Conservation (phyloP, 2,888 invertebrate genomes). For the Octodonta nipae region DNA sequence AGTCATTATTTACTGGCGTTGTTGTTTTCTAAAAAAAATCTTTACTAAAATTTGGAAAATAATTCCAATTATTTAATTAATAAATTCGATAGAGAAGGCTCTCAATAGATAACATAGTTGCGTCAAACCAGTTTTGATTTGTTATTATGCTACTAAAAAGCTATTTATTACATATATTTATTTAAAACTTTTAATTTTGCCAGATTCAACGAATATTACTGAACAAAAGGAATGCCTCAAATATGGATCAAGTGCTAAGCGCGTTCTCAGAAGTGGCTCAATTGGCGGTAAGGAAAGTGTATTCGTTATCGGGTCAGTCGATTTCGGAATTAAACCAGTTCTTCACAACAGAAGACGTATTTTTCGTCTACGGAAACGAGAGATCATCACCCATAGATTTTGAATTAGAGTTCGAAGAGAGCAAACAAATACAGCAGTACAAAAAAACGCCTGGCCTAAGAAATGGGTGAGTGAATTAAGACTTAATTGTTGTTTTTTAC, state of each 20-base stretch:
- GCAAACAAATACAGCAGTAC: slow-evolving; percentile 62
- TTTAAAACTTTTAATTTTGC: slow-evolving; percentile 17
- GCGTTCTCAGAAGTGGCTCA: slow-evolving; percentile 90
- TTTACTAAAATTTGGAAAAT: too few relatives aligned
- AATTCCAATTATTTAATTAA: too few relatives aligned
- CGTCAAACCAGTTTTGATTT: too few relatives aligned
- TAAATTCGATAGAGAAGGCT: too few relatives aligned
- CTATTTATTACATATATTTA: neutral
- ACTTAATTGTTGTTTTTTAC: too few relatives aligned
- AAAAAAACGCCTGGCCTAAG: slow-evolving; percentile 49
- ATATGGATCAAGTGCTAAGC: slow-evolving; percentile 78
- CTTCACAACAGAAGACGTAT: slow-evolving; percentile 78
- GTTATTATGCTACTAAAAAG: too few relatives aligned
- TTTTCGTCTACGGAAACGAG: slow-evolving; percentile 91
- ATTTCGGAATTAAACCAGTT: slow-evolving; percentile 71
- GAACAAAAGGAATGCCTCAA: slow-evolving; percentile 90
- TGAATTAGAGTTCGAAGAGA: slow-evolving; percentile 84
- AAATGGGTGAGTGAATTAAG: slow-evolving; percentile 34
- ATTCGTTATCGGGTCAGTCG: slow-evolving; percentile 65
- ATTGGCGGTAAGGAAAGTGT: slow-evolving; percentile 86
- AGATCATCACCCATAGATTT: slow-evolving; percentile 77
- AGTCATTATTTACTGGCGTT: too few relatives aligned
- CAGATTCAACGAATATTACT: slow-evolving; percentile 72
- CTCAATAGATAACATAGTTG: too few relatives aligned
- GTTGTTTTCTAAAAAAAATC: too few relatives aligned